These are phyloP conservation scores for Pangasius mekongensis DNA, from an alignment of 2,797 vertebrate genomes.

Conservation along the genomic window DNA sequence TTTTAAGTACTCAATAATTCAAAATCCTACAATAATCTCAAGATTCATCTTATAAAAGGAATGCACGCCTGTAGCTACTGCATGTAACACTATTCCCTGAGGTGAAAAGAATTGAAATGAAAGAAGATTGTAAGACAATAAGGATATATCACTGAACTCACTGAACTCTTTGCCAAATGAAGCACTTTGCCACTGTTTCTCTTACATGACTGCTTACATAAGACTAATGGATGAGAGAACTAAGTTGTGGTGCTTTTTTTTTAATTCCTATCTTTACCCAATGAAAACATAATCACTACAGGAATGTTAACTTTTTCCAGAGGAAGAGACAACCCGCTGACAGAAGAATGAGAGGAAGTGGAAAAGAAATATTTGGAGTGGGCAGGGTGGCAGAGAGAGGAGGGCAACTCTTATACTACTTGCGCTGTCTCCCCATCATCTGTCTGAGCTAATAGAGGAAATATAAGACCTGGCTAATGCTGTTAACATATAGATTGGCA, in stretches of 20 bases:
- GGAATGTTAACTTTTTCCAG: slow-evolving; percentile 36
- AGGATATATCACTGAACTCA: not conserved
- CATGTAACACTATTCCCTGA: not conserved
- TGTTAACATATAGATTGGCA: not conserved
- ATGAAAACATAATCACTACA: slow-evolving; percentile 44
- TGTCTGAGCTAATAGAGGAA: slow-evolving; percentile 34
- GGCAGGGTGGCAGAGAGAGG: slow-evolving; percentile 15
- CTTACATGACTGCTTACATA: not conserved
- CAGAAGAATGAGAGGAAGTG: slow-evolving; percentile 51
- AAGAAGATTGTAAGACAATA: not conserved
- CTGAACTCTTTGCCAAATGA: not conserved
- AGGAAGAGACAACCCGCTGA: slow-evolving; percentile 42
- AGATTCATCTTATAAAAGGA: not conserved
- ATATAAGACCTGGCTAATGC: not conserved
- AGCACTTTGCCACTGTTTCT: not conserved
- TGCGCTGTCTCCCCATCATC: not conserved
- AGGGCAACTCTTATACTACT: slow-evolving; percentile 22
- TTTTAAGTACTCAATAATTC: not conserved
- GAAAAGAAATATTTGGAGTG: slow-evolving; percentile 40
- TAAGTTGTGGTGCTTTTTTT: slow-evolving; percentile 10
- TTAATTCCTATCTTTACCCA: slow-evolving; percentile 22
- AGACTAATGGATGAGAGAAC: slow-evolving; percentile 24
- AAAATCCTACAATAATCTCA: not conserved
- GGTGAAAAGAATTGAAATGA: not conserved
- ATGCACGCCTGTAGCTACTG: not conserved